Evolutionary conservation across 30 jellyfish, hydroid and myxozoan species (phyloP), one percentile per base, ranked within the genome.

Genomic region (Nemopilema nomurai): DNA sequence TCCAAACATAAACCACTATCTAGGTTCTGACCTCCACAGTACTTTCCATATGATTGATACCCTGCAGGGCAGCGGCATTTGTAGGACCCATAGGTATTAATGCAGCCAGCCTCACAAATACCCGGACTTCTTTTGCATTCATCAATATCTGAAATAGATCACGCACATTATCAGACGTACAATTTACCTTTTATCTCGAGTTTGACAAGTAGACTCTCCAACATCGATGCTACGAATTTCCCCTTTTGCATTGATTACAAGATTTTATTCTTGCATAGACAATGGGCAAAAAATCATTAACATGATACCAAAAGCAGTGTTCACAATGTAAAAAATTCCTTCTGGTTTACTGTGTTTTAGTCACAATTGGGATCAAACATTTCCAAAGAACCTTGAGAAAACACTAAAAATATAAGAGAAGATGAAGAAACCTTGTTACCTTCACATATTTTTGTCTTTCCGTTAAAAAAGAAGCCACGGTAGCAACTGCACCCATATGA

Each of bases 91-190:
- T 16, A 18, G 21, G 85, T 69, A 66, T 92, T 92, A 64, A 81
- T 33, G 77, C 97, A 90, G 28, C 67, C 87, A 49, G 70, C 70
- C 28, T 74, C 88, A 69, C 96, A 85, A 20, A 71, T 79, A 18
- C 96, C 92, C 25, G 88, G 90, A 28, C 90, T 71, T 65, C 80
- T 62, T 32, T 62, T 74, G 83, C 97, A 90, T 74, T 90, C 97
- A 85, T 90, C 71, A 70, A 90, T 63, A 80, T 90, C 97, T 90
- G 84, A n/a, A 8, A 67, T 18, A n/a, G n/a, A 57, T 49, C 18
- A 8, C 7, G 57, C 24, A 57, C 28, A 8, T n/a, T 25, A 0
- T n/a, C n/a, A n/a, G n/a, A n/a, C n/a, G n/a, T n/a, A n/a, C n/a
- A 19, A 23, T 31, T 30, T 25, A 32, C 20, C 80, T 74, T 20